These are phyloP conservation scores for Desmophyllum pertusum DNA, from an alignment of 92 coral and sea anemone genomes.

Conservation along the genomic window DNA sequence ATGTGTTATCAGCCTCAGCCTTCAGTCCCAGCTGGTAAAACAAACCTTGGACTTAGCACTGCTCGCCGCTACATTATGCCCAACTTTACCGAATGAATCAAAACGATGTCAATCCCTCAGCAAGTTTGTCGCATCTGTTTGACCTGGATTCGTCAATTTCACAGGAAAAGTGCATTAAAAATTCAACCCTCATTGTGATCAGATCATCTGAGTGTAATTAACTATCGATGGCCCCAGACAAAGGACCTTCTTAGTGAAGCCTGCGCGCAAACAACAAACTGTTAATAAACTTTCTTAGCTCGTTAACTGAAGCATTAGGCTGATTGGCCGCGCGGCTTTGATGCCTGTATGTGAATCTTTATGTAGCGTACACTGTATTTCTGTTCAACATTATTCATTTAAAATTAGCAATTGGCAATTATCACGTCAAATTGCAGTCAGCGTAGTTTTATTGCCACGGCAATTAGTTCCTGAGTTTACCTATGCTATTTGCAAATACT, in stretches of 20 bases:
- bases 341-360: background rate
- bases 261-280: background rate
- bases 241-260: background rate
- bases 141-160: background rate
- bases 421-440: background rate
- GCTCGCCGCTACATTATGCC: background rate
- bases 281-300: background rate
- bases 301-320: background rate
- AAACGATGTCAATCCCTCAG: background rate
- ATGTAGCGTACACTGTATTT: background rate
- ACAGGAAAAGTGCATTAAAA: background rate
- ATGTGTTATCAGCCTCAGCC: no score
- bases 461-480: slow-evolving; percentile 20
- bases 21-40: background rate
- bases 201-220: background rate
- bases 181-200: background rate
- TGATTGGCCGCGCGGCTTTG: background rate
- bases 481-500: slow-evolving; percentile 27
- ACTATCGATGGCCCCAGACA: background rate
- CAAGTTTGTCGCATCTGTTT: background rate
- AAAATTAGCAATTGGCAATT: background rate
- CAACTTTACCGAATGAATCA: no score
- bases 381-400: background rate
- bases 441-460: slow-evolving; percentile 4
- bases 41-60: background rate